Percentiles rank a stretch among this genome's conserved stretches.
Evolutionary conservation across 2,797 vertebrate genomes (phyloP).

Genomic region (Rhyacichthys aspro): DNA sequence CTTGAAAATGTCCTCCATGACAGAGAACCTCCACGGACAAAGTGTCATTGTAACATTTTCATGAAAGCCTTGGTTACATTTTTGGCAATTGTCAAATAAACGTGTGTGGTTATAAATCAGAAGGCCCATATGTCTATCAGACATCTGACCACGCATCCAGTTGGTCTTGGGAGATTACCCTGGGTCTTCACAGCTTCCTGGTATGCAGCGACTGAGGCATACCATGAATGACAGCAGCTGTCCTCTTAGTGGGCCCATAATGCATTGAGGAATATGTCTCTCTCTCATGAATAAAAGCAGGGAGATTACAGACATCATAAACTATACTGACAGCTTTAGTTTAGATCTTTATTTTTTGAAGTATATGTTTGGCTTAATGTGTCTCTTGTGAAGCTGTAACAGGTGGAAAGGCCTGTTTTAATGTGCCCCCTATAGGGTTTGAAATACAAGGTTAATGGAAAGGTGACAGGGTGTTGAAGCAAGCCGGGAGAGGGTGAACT

Average conservation of each 20-base stretch:
- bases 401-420: conserved; percentile 46
- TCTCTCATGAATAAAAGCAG: conserved; percentile 2
- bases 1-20: no score
- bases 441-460: conserved; percentile 64
- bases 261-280: conserved; percentile 27
- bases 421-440: conserved; percentile 47
- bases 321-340: conserved; percentile 10
- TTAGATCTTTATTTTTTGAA: conserved; percentile 10
- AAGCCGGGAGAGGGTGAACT: conserved; percentile 35
- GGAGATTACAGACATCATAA: conserved; percentile 14
- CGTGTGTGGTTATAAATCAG: conserved; percentile 20
- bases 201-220: conserved; percentile 36
- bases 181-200: conserved; percentile 44
- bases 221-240: conserved; percentile 45
- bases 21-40: no score
- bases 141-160: conserved; percentile 7
- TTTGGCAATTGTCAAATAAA: conserved; percentile 1
- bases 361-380: background rate
- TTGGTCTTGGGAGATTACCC: conserved; percentile 21
- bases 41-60: no score
- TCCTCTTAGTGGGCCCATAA: conserved; percentile 36
- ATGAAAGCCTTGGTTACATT: no score
- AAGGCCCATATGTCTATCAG: conserved; percentile 11
- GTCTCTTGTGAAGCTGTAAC: conserved; percentile 15
- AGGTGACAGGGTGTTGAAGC: conserved; percentile 67